A percentile compares a stretch with the other conserved stretches of the same genome.
Conservation (phyloP, 2,113 vertebrate species). For the Geococcyx californianus region DNA sequence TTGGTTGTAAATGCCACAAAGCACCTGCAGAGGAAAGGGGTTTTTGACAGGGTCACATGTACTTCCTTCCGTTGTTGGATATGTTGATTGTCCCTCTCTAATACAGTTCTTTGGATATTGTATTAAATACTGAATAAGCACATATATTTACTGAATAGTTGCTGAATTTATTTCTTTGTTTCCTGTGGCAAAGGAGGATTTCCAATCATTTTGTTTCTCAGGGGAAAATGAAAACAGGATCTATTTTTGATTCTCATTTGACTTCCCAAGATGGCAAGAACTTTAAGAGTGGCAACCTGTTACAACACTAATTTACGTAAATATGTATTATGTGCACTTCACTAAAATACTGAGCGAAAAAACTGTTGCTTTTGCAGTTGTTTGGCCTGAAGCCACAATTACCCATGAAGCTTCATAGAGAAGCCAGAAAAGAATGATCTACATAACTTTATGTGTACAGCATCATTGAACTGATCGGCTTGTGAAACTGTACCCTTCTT, state of each 20-base stretch:
- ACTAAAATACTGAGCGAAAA: neutral
- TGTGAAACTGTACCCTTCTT: neutral
- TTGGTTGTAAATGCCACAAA: constrained; percentile 14
- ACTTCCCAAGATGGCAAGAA: neutral
- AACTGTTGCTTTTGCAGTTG: neutral
- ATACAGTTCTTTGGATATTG: neutral
- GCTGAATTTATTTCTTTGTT: constrained; percentile 1
- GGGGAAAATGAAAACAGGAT: constrained; percentile 23
- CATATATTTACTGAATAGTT: neutral
- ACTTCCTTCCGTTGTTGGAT: neutral
- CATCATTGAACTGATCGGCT: neutral
- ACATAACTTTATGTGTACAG: neutral
- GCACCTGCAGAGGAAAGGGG: neutral
- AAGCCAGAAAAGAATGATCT: neutral
- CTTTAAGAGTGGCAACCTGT: constrained; percentile 23
- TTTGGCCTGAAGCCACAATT: neutral
- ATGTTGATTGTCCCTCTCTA: neutral
- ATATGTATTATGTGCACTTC: neutral
- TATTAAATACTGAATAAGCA: constrained; percentile 29
- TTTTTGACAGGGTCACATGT: neutral
- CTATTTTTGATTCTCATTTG: constrained; percentile 49
- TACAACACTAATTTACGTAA: constrained; percentile 42
- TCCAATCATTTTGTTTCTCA: constrained; percentile 35
- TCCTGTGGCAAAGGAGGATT: constrained; percentile 4
- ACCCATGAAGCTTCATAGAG: neutral